These are phyloP conservation scores for Lathamus discolor DNA, from an alignment of 2,113 vertebrate genomes.

Conservation along the genomic window DNA sequence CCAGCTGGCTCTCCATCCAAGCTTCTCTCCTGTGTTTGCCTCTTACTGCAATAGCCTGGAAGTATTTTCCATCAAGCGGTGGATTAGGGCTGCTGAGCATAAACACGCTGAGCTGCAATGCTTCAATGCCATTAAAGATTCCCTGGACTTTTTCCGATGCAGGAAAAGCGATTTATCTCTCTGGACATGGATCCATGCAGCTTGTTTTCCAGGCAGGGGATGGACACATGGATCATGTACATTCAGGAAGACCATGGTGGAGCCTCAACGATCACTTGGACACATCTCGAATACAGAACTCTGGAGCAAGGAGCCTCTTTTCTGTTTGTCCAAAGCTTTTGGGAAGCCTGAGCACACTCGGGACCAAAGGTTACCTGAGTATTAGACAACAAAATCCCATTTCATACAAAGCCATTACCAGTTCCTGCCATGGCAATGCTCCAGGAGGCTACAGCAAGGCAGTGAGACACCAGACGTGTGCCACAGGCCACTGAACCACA, in stretches of 20 bases:
- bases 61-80: background rate
- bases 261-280: fast-evolving
- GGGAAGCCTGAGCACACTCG: background rate
- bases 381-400: background rate
- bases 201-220: background rate
- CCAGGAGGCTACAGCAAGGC: background rate
- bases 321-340: background rate
- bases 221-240: fast-evolving
- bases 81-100: background rate
- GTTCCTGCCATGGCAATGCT: background rate
- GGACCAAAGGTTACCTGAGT: background rate
- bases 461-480: fast-evolving
- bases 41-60: background rate
- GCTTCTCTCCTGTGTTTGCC: background rate
- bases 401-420: background rate
- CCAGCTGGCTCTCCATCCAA: background rate
- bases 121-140: background rate
- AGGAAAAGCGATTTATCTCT: background rate
- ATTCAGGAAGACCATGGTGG: fast-evolving
- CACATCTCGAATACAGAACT: fast-evolving
- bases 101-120: background rate
- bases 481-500: background rate
- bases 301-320: background rate
- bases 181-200: fast-evolving
- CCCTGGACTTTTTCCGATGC: background rate